Base-by-base conservation (phyloP, 2,797 vertebrate genomes). In the Crenuchus spilurus region DNA sequence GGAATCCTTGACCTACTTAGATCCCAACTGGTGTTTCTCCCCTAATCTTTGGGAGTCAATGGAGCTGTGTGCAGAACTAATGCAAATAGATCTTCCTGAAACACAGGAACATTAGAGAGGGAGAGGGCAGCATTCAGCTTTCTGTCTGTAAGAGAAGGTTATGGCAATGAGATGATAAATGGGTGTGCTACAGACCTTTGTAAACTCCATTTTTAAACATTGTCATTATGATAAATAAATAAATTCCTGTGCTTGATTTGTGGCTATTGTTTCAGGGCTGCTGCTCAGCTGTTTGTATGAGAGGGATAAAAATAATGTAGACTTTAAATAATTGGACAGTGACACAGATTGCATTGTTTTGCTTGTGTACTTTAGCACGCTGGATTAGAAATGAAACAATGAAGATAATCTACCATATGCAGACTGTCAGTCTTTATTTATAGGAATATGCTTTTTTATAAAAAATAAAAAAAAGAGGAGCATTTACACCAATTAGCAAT, bases 1-100 rank as follows among this genome's bases (percentile, higher is more conserved):
- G 52, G 76, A 85, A 89, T 82, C 82, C 81, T 81, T 90, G 88
- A 91, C 90, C 89, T 86, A 89, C 76, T 88, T 90, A 77, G 39
- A 44, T 60, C 70, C 60, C 55, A 42, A 61, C 44, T n/a, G n/a
- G 70, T 69, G 35, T 62, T 78, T 80, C 72, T 82, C 72, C 42
- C 13, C 63, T 83, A 84, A 87, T 87, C 77, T 83, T 71, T 52
- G 31, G 20, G 20, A 75, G 44, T 75, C 61, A 79, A 64, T 63
- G 66, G 69, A 72, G 70, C 55, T 76, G 70, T 71, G 64, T 64
- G 76, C 77, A 78, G 67, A 77, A 58, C 76, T 78, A 81, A 81
- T 80, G 62, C 77, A 84, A 85, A 81, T 79, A 49, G 26, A 69
- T 80, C 65, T 86, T 79, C 65, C 31, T 52, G 26, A 52, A 77